Conservation (phyloP, 2,888 invertebrate species). For the Drosophila parthenogenetica region DNA sequence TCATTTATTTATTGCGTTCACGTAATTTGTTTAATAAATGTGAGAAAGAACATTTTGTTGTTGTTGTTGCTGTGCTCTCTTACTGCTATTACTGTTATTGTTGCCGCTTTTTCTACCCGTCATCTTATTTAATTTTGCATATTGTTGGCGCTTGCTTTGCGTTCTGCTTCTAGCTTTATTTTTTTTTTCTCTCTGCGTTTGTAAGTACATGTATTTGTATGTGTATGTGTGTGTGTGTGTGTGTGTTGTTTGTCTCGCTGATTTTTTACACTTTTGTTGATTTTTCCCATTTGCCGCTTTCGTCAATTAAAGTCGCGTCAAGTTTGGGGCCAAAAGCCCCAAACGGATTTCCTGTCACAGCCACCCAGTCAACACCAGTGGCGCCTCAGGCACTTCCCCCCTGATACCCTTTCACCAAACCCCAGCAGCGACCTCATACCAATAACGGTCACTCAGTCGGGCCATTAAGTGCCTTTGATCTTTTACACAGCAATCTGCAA, state of each 20-base stretch:
- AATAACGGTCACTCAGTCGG: constrained; percentile 48
- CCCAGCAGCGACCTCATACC: neutral
- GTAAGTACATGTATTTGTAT: neutral
- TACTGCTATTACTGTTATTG: constrained; percentile 53
- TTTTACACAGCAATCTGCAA: constrained; percentile 56
- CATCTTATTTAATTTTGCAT: constrained; percentile 80
- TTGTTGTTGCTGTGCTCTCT: constrained; percentile 20
- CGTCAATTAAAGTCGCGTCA: constrained; percentile 71
- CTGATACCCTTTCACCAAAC: neutral
- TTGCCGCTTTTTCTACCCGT: constrained; percentile 66
- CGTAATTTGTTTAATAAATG: constrained; percentile 78
- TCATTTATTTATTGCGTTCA: constrained; percentile 62
- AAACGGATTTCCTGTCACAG: constrained; percentile 60
- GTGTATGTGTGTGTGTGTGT: constrained; percentile 6
- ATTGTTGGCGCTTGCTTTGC: constrained; percentile 52
- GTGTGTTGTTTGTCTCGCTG: constrained; percentile 49
- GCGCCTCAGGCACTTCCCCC: constrained; percentile 22
- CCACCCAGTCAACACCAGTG: constrained; percentile 40
- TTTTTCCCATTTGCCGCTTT: constrained; percentile 64
- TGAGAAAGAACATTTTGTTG: constrained; percentile 62
- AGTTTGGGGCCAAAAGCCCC: constrained; percentile 56
- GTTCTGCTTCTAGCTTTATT: constrained; percentile 55
- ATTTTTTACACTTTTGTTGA: constrained; percentile 64
- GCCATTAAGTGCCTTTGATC: constrained; percentile 79
- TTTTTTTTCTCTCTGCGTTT: constrained; percentile 15